Conservation (phyloP, 2,888 invertebrate species). For the Cistogaster globosa region DNA sequence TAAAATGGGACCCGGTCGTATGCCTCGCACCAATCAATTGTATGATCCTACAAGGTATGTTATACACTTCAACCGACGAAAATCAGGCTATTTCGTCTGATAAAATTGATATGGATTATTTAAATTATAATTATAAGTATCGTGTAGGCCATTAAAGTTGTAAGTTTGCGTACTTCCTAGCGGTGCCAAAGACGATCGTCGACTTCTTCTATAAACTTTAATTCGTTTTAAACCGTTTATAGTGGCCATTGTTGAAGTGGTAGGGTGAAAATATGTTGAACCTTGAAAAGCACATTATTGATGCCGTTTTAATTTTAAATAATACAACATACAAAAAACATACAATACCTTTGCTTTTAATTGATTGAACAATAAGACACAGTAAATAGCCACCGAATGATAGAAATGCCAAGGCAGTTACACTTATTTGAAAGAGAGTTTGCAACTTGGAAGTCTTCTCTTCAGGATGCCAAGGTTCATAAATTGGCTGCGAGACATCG, state of each 20-base stretch:
- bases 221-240: conserved; percentile 79
- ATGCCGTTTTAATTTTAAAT: background rate
- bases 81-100: conserved; percentile 30
- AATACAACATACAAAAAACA: no score
- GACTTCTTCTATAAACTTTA: conserved; percentile 80
- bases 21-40: conserved; percentile 84
- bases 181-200: conserved; percentile 60
- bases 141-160: background rate
- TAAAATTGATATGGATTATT: conserved; percentile 66
- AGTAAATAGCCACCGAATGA: conserved; percentile 93
- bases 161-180: conserved; percentile 20
- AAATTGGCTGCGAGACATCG: conserved; percentile 52
- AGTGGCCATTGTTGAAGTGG: conserved; percentile 76
- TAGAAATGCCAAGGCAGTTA: conserved; percentile 91
- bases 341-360: conserved; percentile 86
- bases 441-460: conserved; percentile 86
- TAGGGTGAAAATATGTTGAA: conserved; percentile 82
- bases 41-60: conserved; percentile 83
- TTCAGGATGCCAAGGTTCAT: conserved; percentile 81
- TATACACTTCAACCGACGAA: background rate
- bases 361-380: conserved; percentile 89
- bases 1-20: conserved; percentile 86
- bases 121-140: conserved; percentile 27
- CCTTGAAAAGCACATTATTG: conserved; percentile 72
- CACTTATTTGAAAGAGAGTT: conserved; percentile 89